Percentiles rank a stretch among this genome's conserved stretches.
Conservation (phyloP, 2,797 vertebrate genomes). For the Dendrocincla fuliginosa region DNA sequence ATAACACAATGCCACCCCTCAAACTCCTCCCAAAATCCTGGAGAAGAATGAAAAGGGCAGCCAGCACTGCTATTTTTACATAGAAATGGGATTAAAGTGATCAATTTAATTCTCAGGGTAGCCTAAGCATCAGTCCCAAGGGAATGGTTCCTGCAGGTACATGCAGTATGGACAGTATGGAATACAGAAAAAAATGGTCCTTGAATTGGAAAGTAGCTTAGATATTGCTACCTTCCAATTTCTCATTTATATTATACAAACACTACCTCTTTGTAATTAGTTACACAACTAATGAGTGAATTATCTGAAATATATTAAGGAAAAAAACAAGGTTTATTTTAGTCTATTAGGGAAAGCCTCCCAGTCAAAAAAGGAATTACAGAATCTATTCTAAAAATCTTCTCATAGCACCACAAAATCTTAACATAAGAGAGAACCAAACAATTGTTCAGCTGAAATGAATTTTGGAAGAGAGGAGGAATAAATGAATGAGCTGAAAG, state of each 20-base stretch:
- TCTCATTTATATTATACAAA: not conserved
- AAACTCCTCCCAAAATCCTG: not conserved
- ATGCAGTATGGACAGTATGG: not conserved
- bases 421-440: rapidly evolving
- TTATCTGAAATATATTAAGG: not conserved
- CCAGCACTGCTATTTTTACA: not conserved
- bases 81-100: not conserved
- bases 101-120: not conserved
- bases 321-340: not conserved
- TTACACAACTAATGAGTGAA: not conserved
- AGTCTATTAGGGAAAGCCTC: not conserved
- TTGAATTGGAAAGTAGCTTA: not conserved
- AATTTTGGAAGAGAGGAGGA: not conserved
- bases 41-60: not conserved
- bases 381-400: not conserved
- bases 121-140: not conserved
- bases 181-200: not conserved
- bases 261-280: not conserved
- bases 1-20: not conserved
- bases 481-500: not conserved
- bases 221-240: not conserved
- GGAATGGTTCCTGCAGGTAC: not conserved
- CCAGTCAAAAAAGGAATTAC: not conserved
- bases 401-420: not conserved
- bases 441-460: not conserved